A percentile compares a stretch with the other conserved stretches of the same genome.
phyloP scores from a whole-genome alignment of 2,113 vertebrate genomes.

The Labeo catla region DNA sequence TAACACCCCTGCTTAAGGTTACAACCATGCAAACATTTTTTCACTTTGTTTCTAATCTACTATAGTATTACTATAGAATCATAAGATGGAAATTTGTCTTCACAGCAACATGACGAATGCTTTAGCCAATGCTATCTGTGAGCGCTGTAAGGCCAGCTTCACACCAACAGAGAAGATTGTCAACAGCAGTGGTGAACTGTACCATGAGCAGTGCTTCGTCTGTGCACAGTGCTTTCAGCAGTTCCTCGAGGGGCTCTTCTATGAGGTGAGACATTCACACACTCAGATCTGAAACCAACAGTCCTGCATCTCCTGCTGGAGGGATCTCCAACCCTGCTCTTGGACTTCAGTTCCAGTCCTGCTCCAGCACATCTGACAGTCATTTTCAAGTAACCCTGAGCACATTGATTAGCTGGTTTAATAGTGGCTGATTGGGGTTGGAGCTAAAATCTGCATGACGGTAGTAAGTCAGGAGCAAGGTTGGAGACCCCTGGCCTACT shows the following conservation, averaged over 20 bases:
- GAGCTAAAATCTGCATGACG: no score
- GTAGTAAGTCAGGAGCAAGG: no score
- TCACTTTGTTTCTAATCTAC: no score
- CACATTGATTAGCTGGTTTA: not conserved
- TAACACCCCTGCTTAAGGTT: no score
- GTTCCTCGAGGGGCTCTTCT: constrained; percentile 96
- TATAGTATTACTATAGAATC: not conserved
- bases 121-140: constrained; percentile 92
- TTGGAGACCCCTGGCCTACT: no score
- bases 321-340: no score
- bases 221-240: constrained; percentile 98
- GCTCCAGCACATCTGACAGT: not conserved
- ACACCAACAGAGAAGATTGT: constrained; percentile 94
- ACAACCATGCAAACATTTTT: not conserved
- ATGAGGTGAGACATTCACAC: constrained; percentile 82
- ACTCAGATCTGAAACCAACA: not conserved
- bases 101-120: constrained; percentile 98
- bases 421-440: not conserved
- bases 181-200: constrained; percentile 96
- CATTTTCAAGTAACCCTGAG: not conserved
- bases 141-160: constrained; percentile 92
- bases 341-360: not conserved
- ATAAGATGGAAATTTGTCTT: not conserved
- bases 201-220: constrained; percentile 96
- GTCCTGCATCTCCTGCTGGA: no score